These are phyloP conservation scores for Gymnarchus niloticus DNA, from an alignment of 2,113 vertebrate species.

Conservation along the genomic window DNA sequence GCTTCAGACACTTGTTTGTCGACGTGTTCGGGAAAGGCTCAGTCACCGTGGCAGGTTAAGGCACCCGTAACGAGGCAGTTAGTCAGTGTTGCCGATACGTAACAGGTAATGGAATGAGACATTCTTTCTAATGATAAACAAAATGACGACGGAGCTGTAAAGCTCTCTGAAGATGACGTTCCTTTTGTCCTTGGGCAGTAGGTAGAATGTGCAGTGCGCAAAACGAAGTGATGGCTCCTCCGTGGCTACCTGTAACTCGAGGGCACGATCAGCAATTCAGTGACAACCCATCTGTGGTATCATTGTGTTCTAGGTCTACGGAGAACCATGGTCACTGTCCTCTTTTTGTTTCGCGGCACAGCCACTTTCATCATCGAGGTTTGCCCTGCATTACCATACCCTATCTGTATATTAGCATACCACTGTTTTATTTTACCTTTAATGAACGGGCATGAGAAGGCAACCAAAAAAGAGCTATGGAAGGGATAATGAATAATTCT, in stretches of 20 bases:
- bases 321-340: slow-evolving; percentile 44
- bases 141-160: slow-evolving; percentile 59
- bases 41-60: slow-evolving; percentile 42
- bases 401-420: slow-evolving; percentile 54
- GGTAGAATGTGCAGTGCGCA: slow-evolving; percentile 55
- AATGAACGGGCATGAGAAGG: slow-evolving; percentile 48
- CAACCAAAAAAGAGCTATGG: slow-evolving; percentile 31
- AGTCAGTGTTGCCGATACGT: slow-evolving; percentile 57
- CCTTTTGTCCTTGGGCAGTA: slow-evolving; percentile 29
- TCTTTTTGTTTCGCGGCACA: slow-evolving; percentile 40
- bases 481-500: slow-evolving; percentile 55
- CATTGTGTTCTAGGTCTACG: slow-evolving; percentile 51
- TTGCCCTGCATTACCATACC: slow-evolving; percentile 35
- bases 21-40: too few relatives aligned
- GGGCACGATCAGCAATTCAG: slow-evolving; percentile 68
- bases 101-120: slow-evolving; percentile 72
- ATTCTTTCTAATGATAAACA: slow-evolving; percentile 71
- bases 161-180: slow-evolving; percentile 44
- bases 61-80: slow-evolving; percentile 52
- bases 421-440: slow-evolving; percentile 41
- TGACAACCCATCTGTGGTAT: slow-evolving; percentile 44
- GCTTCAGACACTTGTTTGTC: too few relatives aligned
- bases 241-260: slow-evolving; percentile 52
- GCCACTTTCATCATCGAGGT: slow-evolving; percentile 57
- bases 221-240: slow-evolving; percentile 48